phyloP scores from a whole-genome alignment of 2,113 vertebrate genomes.

The Ctenodactylus gundi region DNA sequence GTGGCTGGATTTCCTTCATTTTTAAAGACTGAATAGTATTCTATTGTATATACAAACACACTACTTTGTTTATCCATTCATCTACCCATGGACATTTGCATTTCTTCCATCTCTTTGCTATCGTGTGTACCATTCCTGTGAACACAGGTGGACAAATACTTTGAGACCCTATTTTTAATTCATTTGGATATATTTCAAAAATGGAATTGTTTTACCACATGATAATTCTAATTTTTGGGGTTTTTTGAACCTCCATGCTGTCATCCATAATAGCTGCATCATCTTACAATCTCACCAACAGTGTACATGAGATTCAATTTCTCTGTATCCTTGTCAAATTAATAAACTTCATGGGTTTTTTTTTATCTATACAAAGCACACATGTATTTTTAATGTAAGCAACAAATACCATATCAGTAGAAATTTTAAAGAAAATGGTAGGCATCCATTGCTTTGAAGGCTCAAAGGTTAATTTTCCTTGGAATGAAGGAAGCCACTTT shows the following conservation, averaged over 20 bases:
- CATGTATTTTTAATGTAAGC: not conserved
- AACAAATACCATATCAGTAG: not conserved
- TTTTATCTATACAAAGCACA: not conserved
- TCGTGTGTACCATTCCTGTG: not conserved
- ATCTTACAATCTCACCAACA: not conserved
- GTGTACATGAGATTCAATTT: not conserved
- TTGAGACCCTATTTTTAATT: not conserved
- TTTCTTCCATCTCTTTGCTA: not conserved
- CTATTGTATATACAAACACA: not conserved
- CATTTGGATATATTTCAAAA: not conserved
- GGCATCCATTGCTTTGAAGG: not conserved
- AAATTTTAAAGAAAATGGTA: not conserved
- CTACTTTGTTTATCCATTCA: not conserved
- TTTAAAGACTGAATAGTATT: not conserved
- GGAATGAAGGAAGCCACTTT: not conserved
- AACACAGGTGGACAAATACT: not conserved
- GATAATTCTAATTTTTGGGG: not conserved
- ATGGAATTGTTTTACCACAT: not conserved
- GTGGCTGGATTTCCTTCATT: not conserved
- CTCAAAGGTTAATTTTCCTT: not conserved
- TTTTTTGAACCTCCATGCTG: not conserved
- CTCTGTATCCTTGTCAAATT: not conserved
- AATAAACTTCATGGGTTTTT: not conserved
- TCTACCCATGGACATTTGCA: not conserved
- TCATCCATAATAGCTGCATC: not conserved